Base-by-base conservation (phyloP, 2,888 invertebrate genomes). In the Lasioglossum calceatum region DNA sequence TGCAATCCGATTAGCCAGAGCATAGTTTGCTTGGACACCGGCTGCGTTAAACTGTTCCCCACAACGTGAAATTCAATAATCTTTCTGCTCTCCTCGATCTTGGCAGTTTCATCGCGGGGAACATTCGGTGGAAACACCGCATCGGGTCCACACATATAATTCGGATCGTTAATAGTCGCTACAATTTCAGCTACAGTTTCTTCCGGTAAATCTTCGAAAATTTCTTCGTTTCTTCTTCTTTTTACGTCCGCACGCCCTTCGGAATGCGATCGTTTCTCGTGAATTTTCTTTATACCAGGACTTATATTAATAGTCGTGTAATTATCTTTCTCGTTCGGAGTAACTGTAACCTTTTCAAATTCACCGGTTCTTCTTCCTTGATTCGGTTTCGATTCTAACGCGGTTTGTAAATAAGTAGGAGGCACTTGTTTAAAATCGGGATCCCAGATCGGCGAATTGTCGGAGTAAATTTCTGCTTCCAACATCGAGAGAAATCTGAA, bases 61-160 rank as follows among this genome's bases (percentile, higher is more conserved):
- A 99, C 97, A 12, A 99, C 97, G 92, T 99, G 98, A 95, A 99
- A 98, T 94, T 98, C 98, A 32, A 99, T 99, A 80, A 98, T 97
- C 79, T 98, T 98, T 78, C 97, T 96, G 85, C 97, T 97, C 95
- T 99, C 99, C 94, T 99, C 98, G 54, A 97, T 96, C 93, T 99
- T 98, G 0, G 99, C 99, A 10, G 97, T 98, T 94, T 99, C 99
- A 94, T 99, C 99, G 23, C 99, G 96, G 0, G 99, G 98, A 1
- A 97, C 97, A 95, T 98, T 97, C 90, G 97, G 98, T 92, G 98
- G 97, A 94, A 98, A 98, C 16, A 98, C 96, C 3, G 97, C 98
- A 94, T 98, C 98, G 2, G 98, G 97, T 4, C 98, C 98, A 82
- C 97, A 97, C 97, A 98, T 98, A 89, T 98, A 97, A 94, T 97